phyloP scores from a whole-genome alignment of 2,888 invertebrate genomes.

The Toxonevra muliebris region DNA sequence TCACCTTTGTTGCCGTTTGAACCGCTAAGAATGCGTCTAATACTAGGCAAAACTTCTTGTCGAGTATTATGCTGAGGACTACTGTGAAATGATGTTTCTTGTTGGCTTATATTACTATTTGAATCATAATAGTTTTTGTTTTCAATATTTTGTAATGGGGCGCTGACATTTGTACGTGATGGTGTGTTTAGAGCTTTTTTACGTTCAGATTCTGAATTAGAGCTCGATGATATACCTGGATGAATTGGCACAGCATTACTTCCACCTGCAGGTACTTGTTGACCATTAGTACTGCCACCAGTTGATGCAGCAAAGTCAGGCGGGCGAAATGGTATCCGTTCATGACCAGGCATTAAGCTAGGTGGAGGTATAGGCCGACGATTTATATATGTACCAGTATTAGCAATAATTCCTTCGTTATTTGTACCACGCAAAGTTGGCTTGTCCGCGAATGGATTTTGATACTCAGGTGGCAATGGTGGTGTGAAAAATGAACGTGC shows the following conservation, averaged over 20 bases:
- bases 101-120: slow-evolving; percentile 27
- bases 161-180: slow-evolving; percentile 66
- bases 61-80: slow-evolving; percentile 34
- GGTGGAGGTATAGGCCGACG: slow-evolving; percentile 85
- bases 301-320: slow-evolving; percentile 54
- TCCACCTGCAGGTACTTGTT: slow-evolving; percentile 26
- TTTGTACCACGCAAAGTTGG: slow-evolving; percentile 82
- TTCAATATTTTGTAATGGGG: slow-evolving; percentile 27
- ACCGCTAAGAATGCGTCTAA: slow-evolving; percentile 84
- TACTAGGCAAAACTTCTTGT: slow-evolving; percentile 79
- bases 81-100: slow-evolving; percentile 1
- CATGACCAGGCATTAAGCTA: slow-evolving; percentile 81
- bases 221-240: slow-evolving; percentile 17
- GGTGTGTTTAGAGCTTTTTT: slow-evolving; percentile 81
- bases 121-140: slow-evolving; percentile 36
- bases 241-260: slow-evolving; percentile 26
- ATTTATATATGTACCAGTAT: slow-evolving; percentile 68
- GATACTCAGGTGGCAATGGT: slow-evolving; percentile 83
- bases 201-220: slow-evolving; percentile 43
- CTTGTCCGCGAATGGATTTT: slow-evolving; percentile 88
- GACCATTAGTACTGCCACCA: slow-evolving; percentile 34
- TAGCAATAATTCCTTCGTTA: slow-evolving; percentile 62
- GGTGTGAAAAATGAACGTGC: slow-evolving; percentile 83
- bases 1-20: slow-evolving; percentile 86
- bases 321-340: slow-evolving; percentile 84